A percentile compares a stretch with the other conserved stretches of the same genome.
Conservation (phyloP, 2,113 vertebrate genomes). For the Chaetodon auriga region DNA sequence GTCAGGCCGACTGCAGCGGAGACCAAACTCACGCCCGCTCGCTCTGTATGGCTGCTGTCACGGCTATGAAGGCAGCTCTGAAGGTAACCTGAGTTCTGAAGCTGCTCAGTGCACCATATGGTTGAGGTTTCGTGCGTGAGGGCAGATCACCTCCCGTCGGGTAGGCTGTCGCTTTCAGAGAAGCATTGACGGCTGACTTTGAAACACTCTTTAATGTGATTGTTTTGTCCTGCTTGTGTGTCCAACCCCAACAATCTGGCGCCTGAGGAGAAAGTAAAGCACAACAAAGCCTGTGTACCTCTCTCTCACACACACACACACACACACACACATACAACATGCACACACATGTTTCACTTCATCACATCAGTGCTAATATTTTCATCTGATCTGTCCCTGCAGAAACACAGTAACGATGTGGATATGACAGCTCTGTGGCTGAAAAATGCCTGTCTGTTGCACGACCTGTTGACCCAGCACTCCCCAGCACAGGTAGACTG, state of each 20-base stretch:
- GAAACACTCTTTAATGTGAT: slow-evolving; percentile 28
- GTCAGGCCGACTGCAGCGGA: slow-evolving; percentile 77
- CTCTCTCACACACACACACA: neutral
- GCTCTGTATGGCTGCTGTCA: slow-evolving; percentile 69
- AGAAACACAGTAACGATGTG: slow-evolving; percentile 83
- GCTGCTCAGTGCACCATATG: slow-evolving; percentile 22
- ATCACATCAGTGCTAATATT: neutral
- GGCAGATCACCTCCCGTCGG: slow-evolving; percentile 37
- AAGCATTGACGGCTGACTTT: slow-evolving; percentile 30
- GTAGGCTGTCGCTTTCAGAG: slow-evolving; percentile 6
- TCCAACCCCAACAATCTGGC: neutral
- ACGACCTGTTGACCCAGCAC: slow-evolving; percentile 84
- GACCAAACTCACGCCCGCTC: slow-evolving; percentile 69
- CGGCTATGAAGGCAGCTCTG: slow-evolving; percentile 82
- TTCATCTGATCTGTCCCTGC: slow-evolving; percentile 11
- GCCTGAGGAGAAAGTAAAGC: slow-evolving; percentile 3
- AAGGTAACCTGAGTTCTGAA: slow-evolving; percentile 79
- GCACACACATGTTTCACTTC: neutral
- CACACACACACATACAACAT: too few species aligned
- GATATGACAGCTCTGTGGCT: slow-evolving; percentile 84
- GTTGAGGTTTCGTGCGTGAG: slow-evolving; percentile 29
- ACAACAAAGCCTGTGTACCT: neutral
- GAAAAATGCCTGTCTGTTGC: slow-evolving; percentile 81
- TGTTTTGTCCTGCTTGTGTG: slow-evolving; percentile 7
- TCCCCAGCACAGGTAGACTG: slow-evolving; percentile 69